Percentiles rank a stretch among this genome's conserved stretches.
These are phyloP conservation scores for Rhagologus leucostigma DNA, from an alignment of 2,113 vertebrate species.

Conservation along the genomic window DNA sequence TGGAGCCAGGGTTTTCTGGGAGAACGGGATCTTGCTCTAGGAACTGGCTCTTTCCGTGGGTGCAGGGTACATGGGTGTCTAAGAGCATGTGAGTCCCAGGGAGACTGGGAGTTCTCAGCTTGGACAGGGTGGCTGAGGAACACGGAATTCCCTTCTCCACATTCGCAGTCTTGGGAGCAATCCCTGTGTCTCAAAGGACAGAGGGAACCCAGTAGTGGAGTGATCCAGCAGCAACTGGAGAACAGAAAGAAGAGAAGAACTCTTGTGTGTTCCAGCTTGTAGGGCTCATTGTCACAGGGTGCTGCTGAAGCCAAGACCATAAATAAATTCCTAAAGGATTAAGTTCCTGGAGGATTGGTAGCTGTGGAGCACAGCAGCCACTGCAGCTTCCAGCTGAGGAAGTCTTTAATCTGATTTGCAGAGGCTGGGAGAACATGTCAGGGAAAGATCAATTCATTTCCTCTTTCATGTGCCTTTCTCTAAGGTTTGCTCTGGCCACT, in stretches of 20 bases:
- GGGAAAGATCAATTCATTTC: not conserved
- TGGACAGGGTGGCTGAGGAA: not conserved
- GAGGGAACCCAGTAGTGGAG: not conserved
- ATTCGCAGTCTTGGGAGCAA: not conserved
- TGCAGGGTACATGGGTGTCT: rapidly evolving
- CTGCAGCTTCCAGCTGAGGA: not conserved
- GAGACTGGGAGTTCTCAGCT: not conserved
- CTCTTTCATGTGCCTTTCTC: not conserved
- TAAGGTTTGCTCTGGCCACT: not conserved
- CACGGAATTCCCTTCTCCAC: not conserved
- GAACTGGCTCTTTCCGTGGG: not conserved
- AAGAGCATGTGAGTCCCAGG: not conserved
- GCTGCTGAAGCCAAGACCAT: not conserved
- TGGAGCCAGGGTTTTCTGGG: not conserved
- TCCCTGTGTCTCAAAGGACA: not conserved
- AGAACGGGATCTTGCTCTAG: not conserved
- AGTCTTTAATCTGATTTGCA: not conserved
- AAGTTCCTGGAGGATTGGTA: not conserved
- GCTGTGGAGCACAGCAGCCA: not conserved
- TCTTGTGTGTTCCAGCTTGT: not conserved
- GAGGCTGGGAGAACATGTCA: not conserved
- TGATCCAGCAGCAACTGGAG: not conserved
- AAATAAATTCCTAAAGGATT: not conserved
- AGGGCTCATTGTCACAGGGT: not conserved
- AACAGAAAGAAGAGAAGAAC: not conserved